phyloP scores from a whole-genome alignment of 2,113 vertebrate species.

The Lipophrys pholis region DNA sequence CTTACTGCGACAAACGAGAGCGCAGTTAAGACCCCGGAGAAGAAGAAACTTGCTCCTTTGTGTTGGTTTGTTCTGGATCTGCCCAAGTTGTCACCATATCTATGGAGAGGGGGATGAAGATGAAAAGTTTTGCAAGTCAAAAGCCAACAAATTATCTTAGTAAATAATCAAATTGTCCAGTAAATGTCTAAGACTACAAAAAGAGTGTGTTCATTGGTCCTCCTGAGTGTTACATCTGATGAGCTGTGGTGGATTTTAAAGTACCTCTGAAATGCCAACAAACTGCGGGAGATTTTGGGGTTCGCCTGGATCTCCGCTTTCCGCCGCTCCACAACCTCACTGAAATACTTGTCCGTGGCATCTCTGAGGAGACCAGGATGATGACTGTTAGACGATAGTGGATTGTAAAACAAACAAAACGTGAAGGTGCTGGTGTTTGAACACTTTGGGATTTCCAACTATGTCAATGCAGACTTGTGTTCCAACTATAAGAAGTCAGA shows the following conservation, averaged over 20 bases:
- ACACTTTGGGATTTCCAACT: no score
- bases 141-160: no score
- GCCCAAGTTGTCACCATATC: conserved; percentile 83
- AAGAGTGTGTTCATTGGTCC: neutral
- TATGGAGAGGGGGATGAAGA: conserved; percentile 47
- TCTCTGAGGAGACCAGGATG: conserved; percentile 79
- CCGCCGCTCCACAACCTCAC: conserved; percentile 84
- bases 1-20: conserved; percentile 92
- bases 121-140: no score
- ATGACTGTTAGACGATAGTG: neutral
- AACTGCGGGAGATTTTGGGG: conserved; percentile 81
- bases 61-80: conserved; percentile 72
- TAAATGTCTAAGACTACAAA: no score
- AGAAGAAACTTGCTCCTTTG: conserved; percentile 88
- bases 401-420: neutral
- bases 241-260: neutral
- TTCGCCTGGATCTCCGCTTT: conserved; percentile 87
- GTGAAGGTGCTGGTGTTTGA: no score
- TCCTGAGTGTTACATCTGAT: neutral
- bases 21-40: conserved; percentile 91
- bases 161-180: no score
- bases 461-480: no score
- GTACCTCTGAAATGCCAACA: conserved; percentile 90
- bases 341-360: conserved; percentile 91
- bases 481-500: no score